These are phyloP conservation scores for Triplophysa dalaica DNA, from an alignment of 2,113 vertebrate genomes.

Conservation along the genomic window DNA sequence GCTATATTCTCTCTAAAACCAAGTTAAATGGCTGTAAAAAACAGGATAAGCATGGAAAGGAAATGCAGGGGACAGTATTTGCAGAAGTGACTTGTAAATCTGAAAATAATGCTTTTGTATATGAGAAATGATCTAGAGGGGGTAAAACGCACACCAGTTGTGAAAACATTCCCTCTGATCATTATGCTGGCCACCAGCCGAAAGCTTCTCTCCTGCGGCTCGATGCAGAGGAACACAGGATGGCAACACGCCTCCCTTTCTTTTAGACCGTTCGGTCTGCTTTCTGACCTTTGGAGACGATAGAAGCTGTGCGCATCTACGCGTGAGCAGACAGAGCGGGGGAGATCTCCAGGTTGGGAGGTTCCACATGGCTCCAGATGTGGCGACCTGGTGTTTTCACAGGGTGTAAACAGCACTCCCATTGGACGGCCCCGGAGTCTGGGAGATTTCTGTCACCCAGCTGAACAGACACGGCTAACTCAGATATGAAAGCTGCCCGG, in stretches of 20 bases:
- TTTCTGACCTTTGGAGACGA: constrained; percentile 21
- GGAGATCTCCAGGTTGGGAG: constrained; percentile 19
- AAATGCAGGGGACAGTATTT: constrained; percentile 2
- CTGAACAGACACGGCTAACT: constrained; percentile 39
- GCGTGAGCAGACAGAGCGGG: neutral
- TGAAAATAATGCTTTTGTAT: constrained; percentile 49
- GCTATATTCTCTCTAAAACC: constrained; percentile 3
- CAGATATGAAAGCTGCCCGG: constrained; percentile 38
- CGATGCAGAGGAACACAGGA: constrained; percentile 2
- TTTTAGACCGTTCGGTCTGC: neutral
- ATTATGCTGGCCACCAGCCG: constrained; percentile 44
- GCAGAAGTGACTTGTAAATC: constrained; percentile 37
- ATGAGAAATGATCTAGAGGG: constrained; percentile 46
- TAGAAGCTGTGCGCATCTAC: constrained; percentile 10
- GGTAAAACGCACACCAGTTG: constrained; percentile 54
- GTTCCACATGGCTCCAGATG: constrained; percentile 53
- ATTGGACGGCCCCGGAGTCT: constrained; percentile 21
- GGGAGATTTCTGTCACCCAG: constrained; percentile 26
- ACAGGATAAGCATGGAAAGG: neutral
- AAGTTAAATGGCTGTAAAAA: neutral
- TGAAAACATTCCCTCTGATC: constrained; percentile 54
- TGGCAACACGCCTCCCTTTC: neutral
- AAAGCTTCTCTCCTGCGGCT: constrained; percentile 27
- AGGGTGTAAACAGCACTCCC: constrained; percentile 47
- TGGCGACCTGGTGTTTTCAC: constrained; percentile 47